These are phyloP conservation scores for Zoanthus gigantus DNA, from an alignment of 92 coral and sea anemone genomes.

Conservation along the genomic window DNA sequence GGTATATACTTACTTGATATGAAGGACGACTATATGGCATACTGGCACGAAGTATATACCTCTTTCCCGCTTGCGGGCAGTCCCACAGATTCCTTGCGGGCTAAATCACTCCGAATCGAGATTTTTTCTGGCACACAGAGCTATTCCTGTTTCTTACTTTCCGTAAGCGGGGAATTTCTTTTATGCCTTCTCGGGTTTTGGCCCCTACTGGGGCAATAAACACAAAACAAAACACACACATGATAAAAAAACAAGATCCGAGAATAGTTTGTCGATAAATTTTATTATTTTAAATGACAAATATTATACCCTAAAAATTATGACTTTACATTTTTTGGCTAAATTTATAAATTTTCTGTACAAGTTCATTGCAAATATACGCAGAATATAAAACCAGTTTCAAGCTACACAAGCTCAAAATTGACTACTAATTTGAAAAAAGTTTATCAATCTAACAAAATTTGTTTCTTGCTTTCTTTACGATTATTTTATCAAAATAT, in stretches of 20 bases:
- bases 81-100: no score
- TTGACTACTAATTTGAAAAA: background rate
- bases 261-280: background rate
- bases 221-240: background rate
- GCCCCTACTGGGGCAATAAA: background rate
- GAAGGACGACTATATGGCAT: no score
- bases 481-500: no score
- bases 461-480: no score
- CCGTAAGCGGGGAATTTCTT: no score
- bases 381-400: background rate
- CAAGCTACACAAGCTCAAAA: background rate
- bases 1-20: no score
- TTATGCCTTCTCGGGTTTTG: no score
- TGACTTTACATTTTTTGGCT: background rate
- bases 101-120: no score
- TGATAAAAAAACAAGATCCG: background rate
- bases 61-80: no score
- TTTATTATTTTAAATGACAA: background rate
- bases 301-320: background rate
- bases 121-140: no score
- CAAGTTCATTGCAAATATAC: background rate
- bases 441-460: background rate
- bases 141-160: background rate
- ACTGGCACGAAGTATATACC: no score
- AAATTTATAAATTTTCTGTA: conserved; percentile 1